phyloP scores from a whole-genome alignment of 2,113 vertebrate species.

The Orthonyx spaldingii region DNA sequence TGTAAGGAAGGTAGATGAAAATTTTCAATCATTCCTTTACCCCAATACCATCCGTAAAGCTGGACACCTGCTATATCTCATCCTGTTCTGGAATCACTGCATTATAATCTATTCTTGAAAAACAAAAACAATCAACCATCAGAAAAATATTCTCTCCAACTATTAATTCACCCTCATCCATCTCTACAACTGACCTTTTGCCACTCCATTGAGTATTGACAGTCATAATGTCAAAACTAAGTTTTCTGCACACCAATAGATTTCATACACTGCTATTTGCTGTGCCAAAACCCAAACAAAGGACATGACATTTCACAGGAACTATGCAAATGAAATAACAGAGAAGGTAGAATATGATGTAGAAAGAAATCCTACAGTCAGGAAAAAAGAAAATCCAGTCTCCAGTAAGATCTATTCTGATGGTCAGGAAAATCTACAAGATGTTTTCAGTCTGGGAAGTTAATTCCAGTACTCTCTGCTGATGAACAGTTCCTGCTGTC shows the following conservation, averaged over 20 bases:
- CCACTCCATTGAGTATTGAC: background rate
- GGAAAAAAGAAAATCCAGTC: background rate
- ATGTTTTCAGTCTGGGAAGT: background rate
- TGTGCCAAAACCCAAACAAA: background rate
- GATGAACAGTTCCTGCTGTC: background rate
- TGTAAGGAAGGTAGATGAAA: background rate
- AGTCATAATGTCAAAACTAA: background rate
- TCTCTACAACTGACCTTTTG: background rate
- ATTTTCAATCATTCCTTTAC: background rate
- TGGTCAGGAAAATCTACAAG: background rate
- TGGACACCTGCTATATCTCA: background rate
- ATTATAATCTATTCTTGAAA: background rate
- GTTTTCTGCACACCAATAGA: background rate
- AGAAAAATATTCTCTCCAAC: background rate
- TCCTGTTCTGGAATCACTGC: background rate
- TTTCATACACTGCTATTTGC: rapidly evolving
- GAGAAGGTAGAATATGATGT: background rate
- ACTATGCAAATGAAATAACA: background rate
- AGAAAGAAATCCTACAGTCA: background rate
- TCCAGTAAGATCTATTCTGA: background rate
- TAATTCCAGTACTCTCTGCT: background rate
- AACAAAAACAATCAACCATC: background rate
- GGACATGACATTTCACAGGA: background rate
- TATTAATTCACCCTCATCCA: background rate
- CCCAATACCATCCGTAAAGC: background rate